These are phyloP conservation scores for Agrochola litura DNA, from an alignment of 2,888 invertebrate genomes.

Conservation along the genomic window DNA sequence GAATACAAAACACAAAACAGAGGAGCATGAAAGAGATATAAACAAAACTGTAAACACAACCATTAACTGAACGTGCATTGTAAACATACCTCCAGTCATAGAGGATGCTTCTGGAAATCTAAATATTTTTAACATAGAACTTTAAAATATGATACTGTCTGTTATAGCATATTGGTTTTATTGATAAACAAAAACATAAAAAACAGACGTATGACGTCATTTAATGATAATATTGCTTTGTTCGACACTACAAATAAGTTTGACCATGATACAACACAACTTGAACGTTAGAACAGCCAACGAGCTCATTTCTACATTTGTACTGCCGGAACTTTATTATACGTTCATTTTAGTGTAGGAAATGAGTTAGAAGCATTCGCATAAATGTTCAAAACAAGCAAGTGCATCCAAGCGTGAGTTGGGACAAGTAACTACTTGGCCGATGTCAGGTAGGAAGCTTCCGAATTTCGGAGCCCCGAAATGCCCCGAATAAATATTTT, in stretches of 20 bases:
- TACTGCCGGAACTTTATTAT: slow-evolving; percentile 25
- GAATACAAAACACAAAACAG: neutral
- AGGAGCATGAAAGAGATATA: neutral
- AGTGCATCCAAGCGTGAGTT: slow-evolving; percentile 36
- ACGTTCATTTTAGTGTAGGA: slow-evolving; percentile 48
- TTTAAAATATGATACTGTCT: neutral
- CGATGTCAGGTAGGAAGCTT: slow-evolving; percentile 16
- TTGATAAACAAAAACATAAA: slow-evolving; percentile 16
- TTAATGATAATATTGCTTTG: slow-evolving; percentile 17
- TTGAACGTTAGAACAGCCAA: slow-evolving; percentile 2
- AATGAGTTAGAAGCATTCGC: slow-evolving; percentile 48
- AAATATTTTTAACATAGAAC: neutral
- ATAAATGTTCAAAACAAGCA: slow-evolving; percentile 42
- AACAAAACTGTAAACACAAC: slow-evolving; percentile 10
- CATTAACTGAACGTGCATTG: slow-evolving; percentile 1
- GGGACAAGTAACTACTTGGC: slow-evolving; percentile 41
- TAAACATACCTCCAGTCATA: slow-evolving; percentile 2
- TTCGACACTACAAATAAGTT: slow-evolving; percentile 1
- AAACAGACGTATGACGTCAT: slow-evolving; percentile 46
- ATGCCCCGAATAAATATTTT: slow-evolving; percentile 3
- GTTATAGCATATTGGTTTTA: neutral
- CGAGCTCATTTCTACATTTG: slow-evolving; percentile 25
- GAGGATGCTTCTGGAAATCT: slow-evolving; percentile 2
- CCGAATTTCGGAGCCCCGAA: no score
- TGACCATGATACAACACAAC: slow-evolving; percentile 23